Evolutionary conservation across 1,140 invertebrate species (phyloP).

Genomic region (Pentalonia nigronervosa): DNA sequence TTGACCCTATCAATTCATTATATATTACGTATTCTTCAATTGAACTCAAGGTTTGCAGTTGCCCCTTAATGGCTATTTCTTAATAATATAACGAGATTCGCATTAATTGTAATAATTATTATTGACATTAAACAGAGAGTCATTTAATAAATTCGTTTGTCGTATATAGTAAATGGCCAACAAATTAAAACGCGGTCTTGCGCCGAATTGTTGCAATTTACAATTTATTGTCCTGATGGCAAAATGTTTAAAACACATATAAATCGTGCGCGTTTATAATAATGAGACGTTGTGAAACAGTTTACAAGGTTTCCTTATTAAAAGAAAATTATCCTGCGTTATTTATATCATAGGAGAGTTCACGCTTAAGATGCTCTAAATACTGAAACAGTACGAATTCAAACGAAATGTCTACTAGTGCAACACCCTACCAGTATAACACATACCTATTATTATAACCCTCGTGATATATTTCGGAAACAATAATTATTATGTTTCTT

Average conservation of each 20-base stretch:
- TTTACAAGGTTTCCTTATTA: not conserved
- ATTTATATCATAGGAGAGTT: not conserved
- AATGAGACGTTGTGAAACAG: not conserved
- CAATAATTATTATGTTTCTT: not conserved
- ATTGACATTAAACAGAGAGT: not conserved
- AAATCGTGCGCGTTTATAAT: not conserved
- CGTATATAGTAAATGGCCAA: not conserved
- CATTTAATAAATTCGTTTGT: not conserved
- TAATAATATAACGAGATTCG: not conserved
- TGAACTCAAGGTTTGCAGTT: not conserved
- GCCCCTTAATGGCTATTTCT: not conserved
- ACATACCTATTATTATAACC: not conserved
- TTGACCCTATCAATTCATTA: not conserved
- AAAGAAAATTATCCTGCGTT: not conserved
- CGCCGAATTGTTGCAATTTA: not conserved
- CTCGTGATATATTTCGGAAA: not conserved
- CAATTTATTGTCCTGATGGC: not conserved
- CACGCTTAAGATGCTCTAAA: not conserved
- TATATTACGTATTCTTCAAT: not conserved
- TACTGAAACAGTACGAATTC: not conserved
- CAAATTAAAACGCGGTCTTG: not conserved
- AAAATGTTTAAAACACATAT: not conserved
- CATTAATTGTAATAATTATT: not conserved
- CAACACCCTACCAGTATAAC: not conserved
- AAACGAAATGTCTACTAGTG: not conserved